Evolutionary conservation across 2,888 invertebrate genomes (phyloP), one percentile per base, ranked within the genome.

Genomic region (Pseudanteris insignis): DNA sequence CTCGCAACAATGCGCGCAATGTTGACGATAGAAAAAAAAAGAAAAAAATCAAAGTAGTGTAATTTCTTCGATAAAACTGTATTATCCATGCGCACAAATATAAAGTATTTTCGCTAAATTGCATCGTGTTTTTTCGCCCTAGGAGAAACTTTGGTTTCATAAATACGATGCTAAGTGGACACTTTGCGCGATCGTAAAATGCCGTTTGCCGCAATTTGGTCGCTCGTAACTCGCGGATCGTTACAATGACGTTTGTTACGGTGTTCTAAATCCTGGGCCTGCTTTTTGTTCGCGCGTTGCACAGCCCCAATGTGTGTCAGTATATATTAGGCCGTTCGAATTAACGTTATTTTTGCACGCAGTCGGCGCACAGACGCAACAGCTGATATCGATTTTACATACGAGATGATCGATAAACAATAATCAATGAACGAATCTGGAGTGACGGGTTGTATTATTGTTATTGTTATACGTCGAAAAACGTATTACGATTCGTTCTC

Each of bases 231-330:
- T 43, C 32, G 37, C 43, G 8, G 37, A 37, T 44, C 28, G 41
- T 36, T 37, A 25, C 37, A 12, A 24, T 30, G 37, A 26, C 53
- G 30, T 7, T 24, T 41, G 36, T 43, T 29, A 44, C 37, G 32
- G 37, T 37, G 53, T 53, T 30, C 43, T 44, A 53, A 53, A 43
- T 53, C 14, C 28, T 13, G 11, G 18, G 10, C 9, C 18, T 34
- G 1, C 13, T 53, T 53, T 43, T 53, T 29, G 34, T 43, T 33
- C 25, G 25, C 13, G 14, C 18, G 21, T 34, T 34, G 29, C 12
- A 26, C 34, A 21, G 34, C 41, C 13, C 36, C 30, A 25, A 53
- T 44, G 53, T 44, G 44, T 44, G 53, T 26, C 53, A 44, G 24
- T 5, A 15, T 44, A 32, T 53, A 53, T 43, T 43, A 25, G 51